These are phyloP conservation scores for Nephila pilipes DNA, from an alignment of 1,140 invertebrate genomes.

Conservation along the genomic window DNA sequence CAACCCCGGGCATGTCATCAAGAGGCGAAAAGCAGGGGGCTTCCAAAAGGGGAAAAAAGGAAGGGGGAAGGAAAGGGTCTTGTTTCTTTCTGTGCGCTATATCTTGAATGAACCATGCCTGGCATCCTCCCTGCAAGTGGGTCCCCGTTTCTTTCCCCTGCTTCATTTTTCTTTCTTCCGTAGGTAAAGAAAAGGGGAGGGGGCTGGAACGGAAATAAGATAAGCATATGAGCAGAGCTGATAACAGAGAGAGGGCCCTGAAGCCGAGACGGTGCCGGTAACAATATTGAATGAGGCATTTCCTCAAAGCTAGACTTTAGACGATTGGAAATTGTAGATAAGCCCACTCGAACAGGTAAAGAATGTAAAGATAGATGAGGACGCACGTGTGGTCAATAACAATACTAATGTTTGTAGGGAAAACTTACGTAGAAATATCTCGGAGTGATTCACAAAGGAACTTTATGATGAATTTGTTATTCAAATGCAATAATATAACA, in stretches of 20 bases:
- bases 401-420: too few relatives aligned
- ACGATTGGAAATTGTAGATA: too few relatives aligned
- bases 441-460: too few relatives aligned
- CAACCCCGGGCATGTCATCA: constrained; percentile 3
- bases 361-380: too few relatives aligned
- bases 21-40: constrained; percentile 32
- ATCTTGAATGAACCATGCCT: constrained; percentile 1
- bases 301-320: background rate
- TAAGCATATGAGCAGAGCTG: background rate
- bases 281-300: background rate
- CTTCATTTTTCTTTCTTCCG: background rate
- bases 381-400: too few relatives aligned
- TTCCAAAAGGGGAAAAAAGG: background rate
- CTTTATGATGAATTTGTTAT: too few relatives aligned
- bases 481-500: too few relatives aligned
- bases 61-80: background rate
- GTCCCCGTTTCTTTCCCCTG: too few relatives aligned
- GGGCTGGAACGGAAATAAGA: constrained; percentile 24
- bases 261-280: background rate
- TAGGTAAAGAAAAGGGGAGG: background rate
- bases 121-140: constrained; percentile 26
- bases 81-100: background rate
- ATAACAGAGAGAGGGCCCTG: background rate
- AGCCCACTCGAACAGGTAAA: too few relatives aligned
- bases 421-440: too few relatives aligned